Percentiles rank a stretch among this genome's conserved stretches.
phyloP scores from a whole-genome alignment of 2,888 invertebrate genomes.

The Aproaerema taeniolella region DNA sequence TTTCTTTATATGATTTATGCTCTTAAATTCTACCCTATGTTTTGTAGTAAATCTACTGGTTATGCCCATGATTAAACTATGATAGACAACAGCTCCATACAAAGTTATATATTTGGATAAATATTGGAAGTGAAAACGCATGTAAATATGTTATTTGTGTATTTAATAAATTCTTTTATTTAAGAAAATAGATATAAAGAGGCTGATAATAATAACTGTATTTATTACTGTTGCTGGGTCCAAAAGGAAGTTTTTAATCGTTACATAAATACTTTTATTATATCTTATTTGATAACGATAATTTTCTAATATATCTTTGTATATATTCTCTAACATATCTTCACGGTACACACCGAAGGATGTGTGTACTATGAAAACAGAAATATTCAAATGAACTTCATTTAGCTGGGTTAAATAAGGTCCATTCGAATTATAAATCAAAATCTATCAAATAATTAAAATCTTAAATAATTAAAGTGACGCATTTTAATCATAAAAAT shows the following conservation, averaged over 20 bases:
- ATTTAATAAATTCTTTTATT: constrained; percentile 44
- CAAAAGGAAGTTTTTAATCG: constrained; percentile 46
- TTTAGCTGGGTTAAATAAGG: constrained; percentile 67
- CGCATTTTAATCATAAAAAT: too few relatives aligned
- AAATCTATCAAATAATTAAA: neutral
- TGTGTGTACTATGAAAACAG: constrained; percentile 23
- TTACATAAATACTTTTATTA: constrained; percentile 39
- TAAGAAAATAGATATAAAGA: constrained; percentile 58
- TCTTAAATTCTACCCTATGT: constrained; percentile 48
- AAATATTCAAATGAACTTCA: constrained; percentile 52
- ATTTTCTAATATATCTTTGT: constrained; percentile 49
- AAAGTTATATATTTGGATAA: constrained; percentile 28
- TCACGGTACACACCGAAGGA: constrained; percentile 26
- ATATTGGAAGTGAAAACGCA: constrained; percentile 44
- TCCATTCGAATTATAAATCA: constrained; percentile 41
- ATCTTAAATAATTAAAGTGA: neutral
- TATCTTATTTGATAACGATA: constrained; percentile 46
- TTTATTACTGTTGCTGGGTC: constrained; percentile 45
- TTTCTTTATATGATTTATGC: constrained; percentile 57
- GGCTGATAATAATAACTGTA: constrained; percentile 34
- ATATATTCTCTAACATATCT: constrained; percentile 39
- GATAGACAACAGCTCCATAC: constrained; percentile 21
- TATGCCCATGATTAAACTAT: constrained; percentile 25
- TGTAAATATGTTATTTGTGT: constrained; percentile 35
- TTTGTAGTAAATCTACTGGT: constrained; percentile 40